Conservation (phyloP, 2,888 invertebrate genomes). For the Apotomis capreana region DNA sequence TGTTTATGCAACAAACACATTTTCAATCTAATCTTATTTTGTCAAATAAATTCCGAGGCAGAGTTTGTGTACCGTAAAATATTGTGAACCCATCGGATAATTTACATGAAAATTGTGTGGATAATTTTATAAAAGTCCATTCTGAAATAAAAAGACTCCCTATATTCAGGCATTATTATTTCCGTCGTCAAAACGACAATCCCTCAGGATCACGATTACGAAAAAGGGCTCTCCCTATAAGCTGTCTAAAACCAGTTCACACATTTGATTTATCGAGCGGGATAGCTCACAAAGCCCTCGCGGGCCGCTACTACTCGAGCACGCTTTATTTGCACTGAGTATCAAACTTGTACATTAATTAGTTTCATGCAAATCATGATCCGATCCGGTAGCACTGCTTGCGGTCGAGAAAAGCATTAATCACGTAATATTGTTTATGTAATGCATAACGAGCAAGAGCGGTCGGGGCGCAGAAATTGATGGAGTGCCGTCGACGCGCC, state of each 20-base stretch:
- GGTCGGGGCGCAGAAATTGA: slow-evolving; percentile 69
- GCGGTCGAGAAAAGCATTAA: slow-evolving; percentile 73
- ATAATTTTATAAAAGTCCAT: background rate
- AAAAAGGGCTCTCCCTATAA: slow-evolving; percentile 34
- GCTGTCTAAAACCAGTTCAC: slow-evolving; percentile 39
- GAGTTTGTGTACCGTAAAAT: slow-evolving; percentile 32
- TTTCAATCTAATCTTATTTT: slow-evolving; percentile 41
- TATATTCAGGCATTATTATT: slow-evolving; percentile 17
- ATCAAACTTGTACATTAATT: slow-evolving; percentile 72
- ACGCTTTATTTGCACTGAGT: slow-evolving; percentile 38
- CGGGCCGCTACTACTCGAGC: slow-evolving; percentile 20
- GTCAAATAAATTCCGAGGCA: slow-evolving; percentile 36
- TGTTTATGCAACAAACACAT: slow-evolving; percentile 41
- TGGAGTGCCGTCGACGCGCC: slow-evolving; percentile 72
- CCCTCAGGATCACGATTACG: slow-evolving; percentile 32
- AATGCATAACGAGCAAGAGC: slow-evolving; percentile 64
- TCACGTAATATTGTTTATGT: slow-evolving; percentile 78
- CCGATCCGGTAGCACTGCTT: slow-evolving; percentile 65
- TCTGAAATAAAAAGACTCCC: background rate
- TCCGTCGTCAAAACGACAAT: slow-evolving; percentile 13
- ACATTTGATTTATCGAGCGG: slow-evolving; percentile 40
- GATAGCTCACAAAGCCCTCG: slow-evolving; percentile 33
- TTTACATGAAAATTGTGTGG: background rate
- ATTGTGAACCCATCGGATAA: slow-evolving; percentile 21
- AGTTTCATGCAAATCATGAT: slow-evolving; percentile 80